Evolutionary conservation across 2,888 invertebrate genomes (phyloP).

Genomic region (Melieria omissa): DNA sequence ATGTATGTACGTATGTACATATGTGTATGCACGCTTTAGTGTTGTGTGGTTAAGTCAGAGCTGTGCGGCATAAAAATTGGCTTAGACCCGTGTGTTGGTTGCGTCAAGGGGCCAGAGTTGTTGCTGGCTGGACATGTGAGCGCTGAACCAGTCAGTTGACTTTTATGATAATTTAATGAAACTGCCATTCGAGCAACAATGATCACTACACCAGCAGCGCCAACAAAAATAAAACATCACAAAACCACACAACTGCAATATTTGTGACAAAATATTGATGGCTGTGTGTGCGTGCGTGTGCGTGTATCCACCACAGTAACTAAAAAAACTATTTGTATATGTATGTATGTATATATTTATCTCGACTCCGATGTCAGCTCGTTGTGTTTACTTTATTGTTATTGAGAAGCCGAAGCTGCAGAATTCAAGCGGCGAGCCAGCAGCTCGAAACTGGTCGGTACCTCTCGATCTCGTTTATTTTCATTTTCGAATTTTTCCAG

Average conservation of each 20-base stretch:
- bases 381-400: neutral
- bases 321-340: neutral
- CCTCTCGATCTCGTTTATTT: too few species aligned
- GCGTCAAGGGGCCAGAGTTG: neutral
- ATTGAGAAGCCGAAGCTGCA: too few species aligned
- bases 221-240: neutral
- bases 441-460: too few species aligned
- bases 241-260: neutral
- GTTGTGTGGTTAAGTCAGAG: neutral
- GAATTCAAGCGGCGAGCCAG: too few species aligned
- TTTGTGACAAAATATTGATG: neutral
- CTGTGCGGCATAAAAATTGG: neutral
- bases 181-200: constrained; percentile 7
- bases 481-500: too few species aligned
- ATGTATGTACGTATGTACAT: neutral
- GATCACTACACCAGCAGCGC: too few species aligned
- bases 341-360: neutral
- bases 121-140: constrained; percentile 9
- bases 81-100: neutral
- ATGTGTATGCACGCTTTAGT: neutral
- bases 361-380: neutral
- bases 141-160: constrained; percentile 23
- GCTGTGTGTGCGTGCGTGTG: too few species aligned
- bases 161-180: constrained; percentile 23
- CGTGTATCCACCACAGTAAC: too few species aligned